phyloP scores from a whole-genome alignment of 1,140 invertebrate species.

The Drosophila sechellia region DNA sequence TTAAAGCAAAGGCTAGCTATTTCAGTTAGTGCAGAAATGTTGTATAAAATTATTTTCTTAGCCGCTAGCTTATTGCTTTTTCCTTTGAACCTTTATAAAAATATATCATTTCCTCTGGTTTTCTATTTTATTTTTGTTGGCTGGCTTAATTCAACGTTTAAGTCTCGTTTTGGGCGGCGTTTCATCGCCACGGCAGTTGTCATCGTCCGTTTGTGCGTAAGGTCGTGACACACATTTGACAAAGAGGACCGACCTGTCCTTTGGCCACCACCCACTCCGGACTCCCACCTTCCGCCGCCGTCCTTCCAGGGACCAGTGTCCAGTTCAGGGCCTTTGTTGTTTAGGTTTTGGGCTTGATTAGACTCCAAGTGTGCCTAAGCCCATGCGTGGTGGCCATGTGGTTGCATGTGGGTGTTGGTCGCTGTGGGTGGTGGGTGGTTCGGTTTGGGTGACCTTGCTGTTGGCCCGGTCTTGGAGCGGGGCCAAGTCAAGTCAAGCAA shows the following conservation, averaged over 20 bases:
- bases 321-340: slow-evolving; percentile 42
- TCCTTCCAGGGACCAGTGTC: slow-evolving; percentile 23
- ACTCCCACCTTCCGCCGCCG: not conserved
- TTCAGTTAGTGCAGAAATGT: not conserved
- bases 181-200: slow-evolving; percentile 8
- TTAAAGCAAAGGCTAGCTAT: not conserved
- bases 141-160: slow-evolving; percentile 4
- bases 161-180: not conserved
- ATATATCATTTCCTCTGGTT: not conserved
- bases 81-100: too few species aligned
- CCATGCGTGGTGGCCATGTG: slow-evolving; percentile 7
- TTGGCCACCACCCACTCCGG: not conserved
- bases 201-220: slow-evolving; percentile 36
- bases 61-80: not conserved
- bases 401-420: not conserved
- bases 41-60: not conserved
- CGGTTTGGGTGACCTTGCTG: slow-evolving; percentile 22
- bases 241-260: slow-evolving; percentile 35
- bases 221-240: slow-evolving; percentile 63
- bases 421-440: not conserved
- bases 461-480: slow-evolving; percentile 17
- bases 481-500: slow-evolving; percentile 46
- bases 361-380: slow-evolving; percentile 38
- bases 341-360: slow-evolving; percentile 53
- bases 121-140: not conserved